Base-by-base conservation (phyloP, 53 echinoderm and acorn worm species). In the Crossaster papposus region DNA sequence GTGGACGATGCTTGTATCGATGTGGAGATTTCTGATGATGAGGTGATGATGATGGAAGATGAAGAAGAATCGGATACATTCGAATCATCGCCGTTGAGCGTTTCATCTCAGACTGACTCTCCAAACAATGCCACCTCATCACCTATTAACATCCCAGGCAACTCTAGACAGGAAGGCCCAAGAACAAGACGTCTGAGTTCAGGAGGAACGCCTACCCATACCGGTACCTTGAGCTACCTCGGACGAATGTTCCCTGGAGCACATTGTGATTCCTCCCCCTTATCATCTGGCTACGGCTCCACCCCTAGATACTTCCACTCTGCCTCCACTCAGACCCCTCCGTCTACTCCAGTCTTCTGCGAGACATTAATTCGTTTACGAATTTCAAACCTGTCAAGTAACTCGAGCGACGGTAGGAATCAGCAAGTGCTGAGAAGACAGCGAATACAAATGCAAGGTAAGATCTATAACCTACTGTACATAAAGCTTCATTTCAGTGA, bases 211-310 rank as follows among this genome's bases (percentile, higher is more conserved):
- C 90, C 90, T 36, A 64, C 90, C 76, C 90, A 90, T 18, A 72
- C n/a, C n/a, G n/a, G n/a, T n/a, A n/a, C 58, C 83, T 30, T 74
- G 38, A 65, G 83, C 81, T 90, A 90, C 64, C 29, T 90, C 74
- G 28, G 82, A 14, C 82, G 90, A 14, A 83, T 90, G 90, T 90
- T 83, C 28, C 90, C 78, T 18, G 82, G 90, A 50, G 82, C 83
- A 3, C 76, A 82, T 3, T 72, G 82, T 15, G 90, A 90, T 36
- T 71, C 77, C 77, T 90, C 90, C 28, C 90, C 90, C 8, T 83
- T 90, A 30, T 90, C 90, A 22, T 90, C 90, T 28, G 90, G 90
- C 44, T 90, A 90, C 7, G 90, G 90, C 34, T 90, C 90, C 28
- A 76, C 90, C 64, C 77, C 90, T 23, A 35, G 78, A 36, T 75